A percentile compares a stretch with the other conserved stretches of the same genome.
Conservation (phyloP, 2,113 vertebrate species). For the Brienomyrus brachyistius region DNA sequence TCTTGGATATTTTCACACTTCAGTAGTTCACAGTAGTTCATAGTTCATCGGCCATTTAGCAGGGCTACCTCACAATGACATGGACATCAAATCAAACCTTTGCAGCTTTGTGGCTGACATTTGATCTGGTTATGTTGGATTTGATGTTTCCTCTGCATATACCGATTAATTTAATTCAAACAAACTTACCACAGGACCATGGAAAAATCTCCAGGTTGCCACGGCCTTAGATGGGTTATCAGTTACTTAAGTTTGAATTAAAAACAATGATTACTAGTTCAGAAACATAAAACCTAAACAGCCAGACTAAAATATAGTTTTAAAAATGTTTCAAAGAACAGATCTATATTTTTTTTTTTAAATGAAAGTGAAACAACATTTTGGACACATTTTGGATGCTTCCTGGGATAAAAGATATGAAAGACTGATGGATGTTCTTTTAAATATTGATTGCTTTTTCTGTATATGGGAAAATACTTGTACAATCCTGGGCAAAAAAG, state of each 20-base stretch:
- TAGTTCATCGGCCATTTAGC: background rate
- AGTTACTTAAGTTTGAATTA: background rate
- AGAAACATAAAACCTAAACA: background rate
- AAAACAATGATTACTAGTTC: background rate
- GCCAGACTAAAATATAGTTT: background rate
- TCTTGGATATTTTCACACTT: background rate
- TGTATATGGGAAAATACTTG: background rate
- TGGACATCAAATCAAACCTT: background rate
- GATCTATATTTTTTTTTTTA: background rate
- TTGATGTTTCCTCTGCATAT: background rate
- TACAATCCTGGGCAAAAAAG: background rate
- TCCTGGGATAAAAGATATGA: background rate
- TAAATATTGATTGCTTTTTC: background rate
- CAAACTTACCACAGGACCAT: background rate
- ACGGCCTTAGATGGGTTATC: background rate
- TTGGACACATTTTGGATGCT: background rate
- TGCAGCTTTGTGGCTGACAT: background rate
- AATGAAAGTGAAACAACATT: background rate
- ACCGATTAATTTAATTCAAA: background rate
- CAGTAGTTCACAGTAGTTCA: background rate
- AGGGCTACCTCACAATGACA: background rate
- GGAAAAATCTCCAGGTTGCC: background rate
- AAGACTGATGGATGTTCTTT: background rate
- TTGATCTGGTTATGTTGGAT: background rate
- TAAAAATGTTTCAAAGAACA: background rate